Base-by-base conservation (phyloP, 2,113 vertebrate genomes). In the Bujurquina vittata region DNA sequence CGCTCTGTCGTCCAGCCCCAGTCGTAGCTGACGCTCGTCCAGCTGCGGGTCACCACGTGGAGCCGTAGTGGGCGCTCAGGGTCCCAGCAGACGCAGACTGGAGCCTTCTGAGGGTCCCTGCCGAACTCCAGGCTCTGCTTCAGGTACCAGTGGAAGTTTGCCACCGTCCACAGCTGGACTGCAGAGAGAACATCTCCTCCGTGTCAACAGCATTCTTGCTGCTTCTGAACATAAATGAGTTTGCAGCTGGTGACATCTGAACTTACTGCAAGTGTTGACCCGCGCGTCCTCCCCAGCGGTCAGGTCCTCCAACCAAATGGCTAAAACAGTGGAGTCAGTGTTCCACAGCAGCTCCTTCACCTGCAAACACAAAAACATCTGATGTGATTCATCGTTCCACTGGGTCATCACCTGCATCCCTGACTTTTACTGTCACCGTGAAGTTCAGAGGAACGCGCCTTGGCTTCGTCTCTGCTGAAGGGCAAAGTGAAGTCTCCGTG, bases 121-220 rank as follows among this genome's bases (percentile, higher is more conserved):
- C 96, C 94, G 5, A 99, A 99, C 91, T 95, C 92, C 2, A 99
- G 94, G 59, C 95, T 98, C 91, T 99, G 98, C 81, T 99, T 99
- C 89, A 99, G 95, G 80, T 99, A 99, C 98, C 98, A 99, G 94
- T 99, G 98, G 85, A 98, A 98, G 95, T 99, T 99, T 2, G 96
- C 96, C 55, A 96, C 95, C 0, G 95, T 96, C 98, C 98, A 99
- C 56, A 99, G 94, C 91, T 99, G 98, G 93, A 99, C 98, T 99
- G 86, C 0, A 85, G 78, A 31, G 2, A 10, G 0, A 62, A 37
- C 35, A 9, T 37, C 35, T 8, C 9, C 35, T 37, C 9, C 33
- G 6, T 33, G 12, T 52, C 52, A 52, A 52, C 26, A 0, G 10
- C 31, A 52, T 72, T 72, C 52, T 72, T 72, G 26, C 17, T 52